Evolutionary conservation across 1,140 invertebrate species (phyloP).

Genomic region (Helicoverpa armigera): DNA sequence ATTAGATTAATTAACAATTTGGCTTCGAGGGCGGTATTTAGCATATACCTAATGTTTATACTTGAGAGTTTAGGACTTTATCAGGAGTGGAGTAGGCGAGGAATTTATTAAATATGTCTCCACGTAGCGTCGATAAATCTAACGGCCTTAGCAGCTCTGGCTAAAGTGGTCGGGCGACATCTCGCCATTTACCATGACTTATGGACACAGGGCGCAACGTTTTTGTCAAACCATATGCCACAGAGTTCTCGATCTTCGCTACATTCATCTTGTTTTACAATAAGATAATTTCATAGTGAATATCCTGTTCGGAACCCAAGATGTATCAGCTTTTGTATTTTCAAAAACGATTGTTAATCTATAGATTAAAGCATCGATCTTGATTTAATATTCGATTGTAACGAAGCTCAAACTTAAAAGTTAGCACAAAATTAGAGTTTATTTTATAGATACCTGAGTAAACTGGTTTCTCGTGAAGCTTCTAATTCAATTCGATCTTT

Average conservation of each 20-base stretch:
- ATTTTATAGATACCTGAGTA: not conserved
- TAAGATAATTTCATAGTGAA: not conserved
- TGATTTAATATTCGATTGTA: not conserved
- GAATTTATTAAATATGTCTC: constrained; percentile 57
- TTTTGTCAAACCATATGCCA: constrained; percentile 54
- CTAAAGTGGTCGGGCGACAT: constrained; percentile 55
- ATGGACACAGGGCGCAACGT: constrained; percentile 54
- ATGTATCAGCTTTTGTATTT: too few species aligned
- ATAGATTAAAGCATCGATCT: not conserved
- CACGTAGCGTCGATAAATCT: constrained; percentile 61
- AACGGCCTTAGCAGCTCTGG: constrained; percentile 54
- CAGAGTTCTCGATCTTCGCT: constrained; percentile 38
- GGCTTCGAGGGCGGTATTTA: not conserved
- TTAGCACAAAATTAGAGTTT: not conserved
- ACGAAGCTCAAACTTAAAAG: too few species aligned
- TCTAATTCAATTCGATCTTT: constrained; percentile 50
- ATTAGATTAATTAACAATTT: constrained; percentile 37
- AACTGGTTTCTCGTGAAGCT: constrained; percentile 7
- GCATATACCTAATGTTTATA: constrained; percentile 17
- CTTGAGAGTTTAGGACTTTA: constrained; percentile 16
- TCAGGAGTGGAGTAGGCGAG: constrained; percentile 11
- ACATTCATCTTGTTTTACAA: constrained; percentile 26
- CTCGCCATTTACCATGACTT: constrained; percentile 55
- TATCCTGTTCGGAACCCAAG: too few species aligned
- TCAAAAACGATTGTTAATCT: not conserved